Conservation (phyloP, 2,113 vertebrate genomes). For the Grammomys surdaster region DNA sequence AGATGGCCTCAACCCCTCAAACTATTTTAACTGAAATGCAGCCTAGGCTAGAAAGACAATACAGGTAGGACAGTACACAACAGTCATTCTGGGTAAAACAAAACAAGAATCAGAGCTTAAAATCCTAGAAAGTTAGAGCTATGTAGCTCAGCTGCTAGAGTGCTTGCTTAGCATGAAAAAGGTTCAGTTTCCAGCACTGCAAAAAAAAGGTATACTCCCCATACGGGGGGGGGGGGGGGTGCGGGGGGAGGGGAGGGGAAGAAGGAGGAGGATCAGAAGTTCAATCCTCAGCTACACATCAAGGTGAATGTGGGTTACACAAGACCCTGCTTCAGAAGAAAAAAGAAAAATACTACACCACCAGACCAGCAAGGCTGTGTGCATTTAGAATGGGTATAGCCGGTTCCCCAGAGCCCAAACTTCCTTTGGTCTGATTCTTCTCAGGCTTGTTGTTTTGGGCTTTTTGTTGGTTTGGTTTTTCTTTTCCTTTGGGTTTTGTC, state of each 20-base stretch:
- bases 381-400: not conserved
- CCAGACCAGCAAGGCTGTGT: not conserved
- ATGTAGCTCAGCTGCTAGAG: not conserved
- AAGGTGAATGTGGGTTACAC: not conserved
- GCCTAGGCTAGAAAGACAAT: not conserved
- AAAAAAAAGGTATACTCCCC: not conserved
- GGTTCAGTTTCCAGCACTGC: not conserved
- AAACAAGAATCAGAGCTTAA: not conserved
- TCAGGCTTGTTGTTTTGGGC: too few species aligned
- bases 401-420: not conserved
- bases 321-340: not conserved
- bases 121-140: not conserved
- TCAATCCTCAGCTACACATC: not conserved
- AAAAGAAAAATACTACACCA: not conserved
- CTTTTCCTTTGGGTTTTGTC: not conserved
- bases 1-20: not conserved
- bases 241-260: too few species aligned
- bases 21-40: conserved; percentile 38
- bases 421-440: not conserved
- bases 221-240: not conserved
- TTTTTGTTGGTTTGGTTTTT: not conserved
- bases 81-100: not conserved
- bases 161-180: not conserved
- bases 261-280: not conserved
- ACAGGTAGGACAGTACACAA: not conserved